Evolutionary conservation across 2,113 vertebrate species (phyloP).

Genomic region (Holacanthus passer): DNA sequence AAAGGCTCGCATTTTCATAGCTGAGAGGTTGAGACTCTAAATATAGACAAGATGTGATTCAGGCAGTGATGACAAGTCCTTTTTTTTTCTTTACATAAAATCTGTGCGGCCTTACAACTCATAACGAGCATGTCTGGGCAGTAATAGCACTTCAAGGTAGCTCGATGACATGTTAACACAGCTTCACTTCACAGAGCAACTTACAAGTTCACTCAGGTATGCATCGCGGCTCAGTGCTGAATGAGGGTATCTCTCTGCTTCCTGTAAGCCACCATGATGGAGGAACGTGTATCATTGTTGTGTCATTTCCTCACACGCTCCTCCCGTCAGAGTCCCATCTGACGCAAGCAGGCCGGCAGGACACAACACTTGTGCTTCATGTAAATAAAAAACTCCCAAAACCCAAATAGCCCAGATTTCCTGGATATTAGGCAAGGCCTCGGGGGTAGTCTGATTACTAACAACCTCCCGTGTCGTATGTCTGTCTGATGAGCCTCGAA

Average conservation of each 20-base stretch:
- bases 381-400: slow-evolving; percentile 69
- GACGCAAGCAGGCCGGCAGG: slow-evolving; percentile 59
- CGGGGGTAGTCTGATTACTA: slow-evolving; percentile 17
- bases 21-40: slow-evolving; percentile 1
- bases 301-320: slow-evolving; percentile 29
- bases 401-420: slow-evolving; percentile 66
- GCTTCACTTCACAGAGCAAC: not conserved
- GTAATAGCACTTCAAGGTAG: not conserved
- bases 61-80: not conserved
- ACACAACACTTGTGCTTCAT: slow-evolving; percentile 47
- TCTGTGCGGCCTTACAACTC: not conserved
- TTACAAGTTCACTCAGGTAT: slow-evolving; percentile 3
- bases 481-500: not conserved
- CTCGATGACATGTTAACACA: not conserved
- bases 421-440: slow-evolving; percentile 48
- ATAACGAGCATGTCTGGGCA: not conserved
- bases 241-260: not conserved
- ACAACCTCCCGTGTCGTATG: slow-evolving; percentile 30
- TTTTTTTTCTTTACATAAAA: not conserved
- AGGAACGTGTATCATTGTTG: not conserved
- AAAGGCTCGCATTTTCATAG: not conserved
- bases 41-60: slow-evolving; percentile 18
- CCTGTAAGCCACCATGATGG: not conserved
- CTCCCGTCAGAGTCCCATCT: slow-evolving; percentile 49
- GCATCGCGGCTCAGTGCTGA: slow-evolving; percentile 9